Percentiles rank a stretch among this genome's conserved stretches.
Evolutionary conservation across 2,113 vertebrate species (phyloP).

Genomic region (Prunella himalayana): DNA sequence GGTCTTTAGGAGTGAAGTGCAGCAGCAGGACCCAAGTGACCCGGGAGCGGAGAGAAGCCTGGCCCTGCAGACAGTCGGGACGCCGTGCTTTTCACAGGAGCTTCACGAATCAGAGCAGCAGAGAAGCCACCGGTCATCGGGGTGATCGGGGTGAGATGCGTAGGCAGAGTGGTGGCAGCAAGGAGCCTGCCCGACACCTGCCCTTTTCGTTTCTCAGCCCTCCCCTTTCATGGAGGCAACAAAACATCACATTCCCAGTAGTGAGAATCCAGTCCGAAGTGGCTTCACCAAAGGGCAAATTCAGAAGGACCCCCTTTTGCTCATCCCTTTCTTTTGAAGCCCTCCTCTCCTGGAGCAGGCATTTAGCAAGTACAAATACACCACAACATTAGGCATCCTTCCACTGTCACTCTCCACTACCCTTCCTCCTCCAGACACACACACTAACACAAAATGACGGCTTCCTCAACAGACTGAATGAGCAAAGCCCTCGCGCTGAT

Average conservation of each 20-base stretch:
- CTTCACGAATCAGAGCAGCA: rapidly evolving
- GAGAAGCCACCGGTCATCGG: not conserved
- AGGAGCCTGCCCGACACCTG: slow-evolving; percentile 3
- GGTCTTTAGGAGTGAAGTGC: not conserved
- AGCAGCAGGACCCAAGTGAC: not conserved
- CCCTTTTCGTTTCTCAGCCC: not conserved
- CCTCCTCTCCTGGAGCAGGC: not conserved
- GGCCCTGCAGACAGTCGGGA: not conserved
- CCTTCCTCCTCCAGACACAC: slow-evolving; percentile 42
- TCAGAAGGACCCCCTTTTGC: not conserved
- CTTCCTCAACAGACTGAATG: slow-evolving; percentile 54
- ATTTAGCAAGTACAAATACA: slow-evolving; percentile 13
- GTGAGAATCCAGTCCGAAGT: not conserved
- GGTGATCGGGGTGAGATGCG: not conserved
- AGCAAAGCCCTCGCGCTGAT: slow-evolving; percentile 33
- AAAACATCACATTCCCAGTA: not conserved
- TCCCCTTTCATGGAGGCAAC: not conserved
- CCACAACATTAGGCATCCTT: slow-evolving; percentile 37
- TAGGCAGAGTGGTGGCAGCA: not conserved
- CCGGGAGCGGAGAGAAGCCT: not conserved
- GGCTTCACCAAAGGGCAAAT: not conserved
- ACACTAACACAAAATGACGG: slow-evolving; percentile 66
- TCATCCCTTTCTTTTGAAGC: not conserved
- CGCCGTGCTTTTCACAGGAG: not conserved
- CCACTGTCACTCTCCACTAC: slow-evolving; percentile 36